Evolutionary conservation across 2,113 vertebrate genomes (phyloP).

Genomic region (Propithecus coquereli): DNA sequence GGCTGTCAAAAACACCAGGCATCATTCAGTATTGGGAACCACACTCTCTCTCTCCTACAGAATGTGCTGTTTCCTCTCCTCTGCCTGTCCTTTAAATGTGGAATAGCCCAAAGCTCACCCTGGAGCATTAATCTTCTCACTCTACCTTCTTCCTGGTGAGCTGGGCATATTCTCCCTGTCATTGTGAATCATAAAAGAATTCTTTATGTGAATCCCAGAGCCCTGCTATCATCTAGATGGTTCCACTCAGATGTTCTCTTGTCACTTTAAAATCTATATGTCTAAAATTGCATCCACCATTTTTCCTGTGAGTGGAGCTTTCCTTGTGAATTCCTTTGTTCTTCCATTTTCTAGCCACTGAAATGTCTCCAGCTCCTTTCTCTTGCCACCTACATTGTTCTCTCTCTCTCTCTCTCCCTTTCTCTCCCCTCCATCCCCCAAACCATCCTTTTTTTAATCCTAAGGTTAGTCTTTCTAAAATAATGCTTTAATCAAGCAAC

Average conservation of each 20-base stretch:
- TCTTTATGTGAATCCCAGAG: neutral
- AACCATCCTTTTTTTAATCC: neutral
- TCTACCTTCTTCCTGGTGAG: neutral
- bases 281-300: neutral
- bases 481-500: neutral
- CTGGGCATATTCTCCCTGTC: neutral
- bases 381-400: neutral
- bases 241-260: neutral
- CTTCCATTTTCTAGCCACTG: neutral
- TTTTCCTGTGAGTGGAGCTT: neutral
- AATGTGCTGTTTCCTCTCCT: neutral
- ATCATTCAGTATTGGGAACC: neutral
- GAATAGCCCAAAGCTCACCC: neutral
- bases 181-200: neutral
- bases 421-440: no score
- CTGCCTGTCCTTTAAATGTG: neutral
- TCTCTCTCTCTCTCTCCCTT: neutral
- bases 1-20: neutral
- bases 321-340: neutral
- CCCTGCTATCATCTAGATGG: no score
- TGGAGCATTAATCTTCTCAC: neutral
- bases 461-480: neutral
- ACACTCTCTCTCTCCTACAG: neutral
- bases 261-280: neutral
- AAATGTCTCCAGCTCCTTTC: neutral